phyloP scores from a whole-genome alignment of 2,113 vertebrate species.

The Uropsilus gracilis region DNA sequence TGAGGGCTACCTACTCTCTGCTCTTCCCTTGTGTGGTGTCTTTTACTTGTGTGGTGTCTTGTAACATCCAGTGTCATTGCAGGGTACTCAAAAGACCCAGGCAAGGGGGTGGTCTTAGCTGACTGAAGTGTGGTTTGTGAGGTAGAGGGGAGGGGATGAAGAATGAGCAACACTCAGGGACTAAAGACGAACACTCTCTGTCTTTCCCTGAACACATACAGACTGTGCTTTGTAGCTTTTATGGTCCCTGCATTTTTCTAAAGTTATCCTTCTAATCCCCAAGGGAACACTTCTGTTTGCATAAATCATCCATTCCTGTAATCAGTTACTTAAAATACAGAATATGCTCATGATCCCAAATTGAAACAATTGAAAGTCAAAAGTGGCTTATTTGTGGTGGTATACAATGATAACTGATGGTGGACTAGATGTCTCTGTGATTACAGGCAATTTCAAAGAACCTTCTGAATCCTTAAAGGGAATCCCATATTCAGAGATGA shows the following conservation, averaged over 20 bases:
- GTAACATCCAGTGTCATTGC: background rate
- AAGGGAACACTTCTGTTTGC: background rate
- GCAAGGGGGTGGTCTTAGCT: background rate
- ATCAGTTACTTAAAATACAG: slow-evolving; percentile 24
- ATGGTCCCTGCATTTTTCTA: background rate
- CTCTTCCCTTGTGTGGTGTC: background rate
- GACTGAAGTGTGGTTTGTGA: background rate
- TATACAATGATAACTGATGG: background rate
- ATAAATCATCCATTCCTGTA: slow-evolving; percentile 21
- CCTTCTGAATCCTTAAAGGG: background rate
- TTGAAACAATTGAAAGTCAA: slow-evolving; percentile 39
- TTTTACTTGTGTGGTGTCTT: no score
- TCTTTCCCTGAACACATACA: background rate
- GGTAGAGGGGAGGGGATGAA: background rate
- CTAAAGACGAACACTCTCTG: background rate
- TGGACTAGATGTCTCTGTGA: background rate
- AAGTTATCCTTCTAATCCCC: background rate
- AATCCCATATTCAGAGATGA: background rate
- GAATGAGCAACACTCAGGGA: background rate
- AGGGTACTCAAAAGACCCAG: background rate
- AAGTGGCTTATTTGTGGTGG: background rate
- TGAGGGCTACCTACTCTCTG: background rate
- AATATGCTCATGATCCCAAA: slow-evolving; percentile 19
- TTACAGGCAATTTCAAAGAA: background rate
- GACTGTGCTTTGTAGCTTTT: background rate